A percentile compares a stretch with the other conserved stretches of the same genome.
Conservation (phyloP, 2,797 vertebrate genomes). For the Anisognathus igniventris region DNA sequence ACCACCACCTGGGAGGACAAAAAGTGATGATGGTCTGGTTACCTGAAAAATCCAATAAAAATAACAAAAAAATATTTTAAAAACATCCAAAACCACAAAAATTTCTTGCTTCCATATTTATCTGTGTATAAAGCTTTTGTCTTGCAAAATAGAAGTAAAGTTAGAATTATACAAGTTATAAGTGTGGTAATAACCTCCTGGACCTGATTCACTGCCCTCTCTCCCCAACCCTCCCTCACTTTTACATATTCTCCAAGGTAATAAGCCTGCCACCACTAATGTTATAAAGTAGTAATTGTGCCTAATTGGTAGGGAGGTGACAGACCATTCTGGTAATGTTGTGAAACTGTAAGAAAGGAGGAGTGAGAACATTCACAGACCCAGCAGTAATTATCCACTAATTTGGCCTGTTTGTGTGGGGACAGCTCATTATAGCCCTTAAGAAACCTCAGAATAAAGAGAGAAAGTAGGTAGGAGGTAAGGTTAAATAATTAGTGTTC, state of each 20-base stretch:
- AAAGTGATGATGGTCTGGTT: not conserved
- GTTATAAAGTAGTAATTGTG: conserved; percentile 97
- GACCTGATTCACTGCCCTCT: conserved; percentile 55
- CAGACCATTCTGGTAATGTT: conserved; percentile 90
- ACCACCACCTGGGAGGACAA: not conserved
- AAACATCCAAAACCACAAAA: not conserved
- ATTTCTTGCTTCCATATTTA: not conserved
- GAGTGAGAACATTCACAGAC: conserved; percentile 86
- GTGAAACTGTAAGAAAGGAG: conserved; percentile 84
- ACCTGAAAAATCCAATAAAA: not conserved
- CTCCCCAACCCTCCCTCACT: conserved; percentile 63
- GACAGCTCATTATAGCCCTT: conserved; percentile 96
- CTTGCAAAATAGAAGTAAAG: conserved; percentile 40
- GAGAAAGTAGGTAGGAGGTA: conserved; percentile 92
- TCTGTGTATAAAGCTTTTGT: not conserved
- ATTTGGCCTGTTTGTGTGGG: conserved; percentile 97
- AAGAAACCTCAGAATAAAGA: conserved; percentile 91
- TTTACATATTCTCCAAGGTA: conserved; percentile 84
- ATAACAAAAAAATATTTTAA: not conserved
- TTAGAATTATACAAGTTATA: not conserved
- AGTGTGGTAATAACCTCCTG: conserved; percentile 41
- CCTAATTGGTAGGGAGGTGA: conserved; percentile 99
- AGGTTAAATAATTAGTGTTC: conserved; percentile 82
- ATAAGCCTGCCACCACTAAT: conserved; percentile 89
- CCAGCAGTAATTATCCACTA: conserved; percentile 96